Evolutionary conservation across 2,888 invertebrate species (phyloP), one percentile per base, ranked within the genome.

Genomic region (Tenthredo scrophulariae): DNA sequence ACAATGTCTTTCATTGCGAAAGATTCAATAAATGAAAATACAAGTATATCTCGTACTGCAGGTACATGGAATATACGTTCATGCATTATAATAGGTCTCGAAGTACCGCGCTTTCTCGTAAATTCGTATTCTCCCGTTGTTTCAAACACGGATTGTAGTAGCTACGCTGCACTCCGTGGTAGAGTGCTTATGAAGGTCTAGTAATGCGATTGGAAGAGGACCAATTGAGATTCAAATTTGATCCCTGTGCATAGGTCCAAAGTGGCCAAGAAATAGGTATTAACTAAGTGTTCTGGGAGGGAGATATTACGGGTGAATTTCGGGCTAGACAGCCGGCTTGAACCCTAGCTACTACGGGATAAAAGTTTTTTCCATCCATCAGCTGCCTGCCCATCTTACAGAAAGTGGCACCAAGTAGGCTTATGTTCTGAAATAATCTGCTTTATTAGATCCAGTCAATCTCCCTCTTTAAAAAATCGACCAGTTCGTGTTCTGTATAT

Each of bases 391-490:
- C 50, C 77, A 33, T 77, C 29, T 50, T 50, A 54, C 50, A 37
- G 50, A 50, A 50, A 50, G 46, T 46, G 18, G 46, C 33, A 77
- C 77, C 43, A 43, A 74, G 22, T 43, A 26, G 74, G 62, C 15
- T 77, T 50, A 22, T 74, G 22, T 26, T 74, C 72, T 22, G 22
- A 22, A 74, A 74, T 74, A 9, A 43, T 74, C 43, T 43, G 22
- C 22, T 74, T 43, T 74, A 40, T 74, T n/a, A 33, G 50, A 77
- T 54, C 77, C 26, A 26, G 50, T 77, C 18, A 77, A 77, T 77
- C 26, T 54, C 29, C 33, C 9, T 50, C 18, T 77, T 50, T 2
- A 1, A 15, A 33, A 54, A 18, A 54, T 77, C 13, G 33, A 54
- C n/a, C 54, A 77, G 54, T 43, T 22, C 46, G n/a, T 26, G n/a